Base-by-base conservation (phyloP, 2,797 vertebrate species). In the Sylvia borin region DNA sequence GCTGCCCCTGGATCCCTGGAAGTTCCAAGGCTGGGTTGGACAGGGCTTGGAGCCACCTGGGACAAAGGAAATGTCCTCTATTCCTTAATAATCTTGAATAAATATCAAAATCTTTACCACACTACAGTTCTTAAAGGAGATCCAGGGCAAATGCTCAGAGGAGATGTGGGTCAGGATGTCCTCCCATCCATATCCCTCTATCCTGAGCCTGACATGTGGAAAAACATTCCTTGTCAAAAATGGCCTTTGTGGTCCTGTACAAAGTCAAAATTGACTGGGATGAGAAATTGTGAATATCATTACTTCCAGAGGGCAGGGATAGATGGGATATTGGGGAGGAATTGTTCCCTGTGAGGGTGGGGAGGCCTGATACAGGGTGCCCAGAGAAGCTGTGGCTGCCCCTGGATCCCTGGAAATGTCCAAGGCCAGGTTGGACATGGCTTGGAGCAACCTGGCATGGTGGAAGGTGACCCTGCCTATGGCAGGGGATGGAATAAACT, bases 381-480 rank as follows among this genome's bases (percentile, higher is more conserved):
- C 18, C 77, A 80, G 53, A 68, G 43, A 1, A 42, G 19, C 31
- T 80, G 31, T 42, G 54, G 36, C 51, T 79, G 76, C 29, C 29
- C 51, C 62, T 64, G 74, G 38, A 55, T 40, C 40, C 67, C 58
- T 40, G 68, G 15, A 0, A 62, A 29, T 64, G 67, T 4, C 40
- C 58, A 18, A 55, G 48, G 15, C 16, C 29, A 40, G 34, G 16
- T 0, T 64, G 47, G 38, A 70, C 0, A 0, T 38, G 26, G 5
- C 8, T 70, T 43, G 50, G 80, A 73, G 42, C 29, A n/a, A 0
- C 34, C 20, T 73, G 68, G 58, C 26, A 0, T 0, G 2, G 13
- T n/a, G 51, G 31, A 1, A 57, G 13, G 5, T 42, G 60, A 31
- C 36, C 51, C 51, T 57, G 43, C 13, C 51, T 34, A 48, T 55